Evolutionary conservation across 2,113 vertebrate genomes (phyloP).

Genomic region (Balaeniceps rex): DNA sequence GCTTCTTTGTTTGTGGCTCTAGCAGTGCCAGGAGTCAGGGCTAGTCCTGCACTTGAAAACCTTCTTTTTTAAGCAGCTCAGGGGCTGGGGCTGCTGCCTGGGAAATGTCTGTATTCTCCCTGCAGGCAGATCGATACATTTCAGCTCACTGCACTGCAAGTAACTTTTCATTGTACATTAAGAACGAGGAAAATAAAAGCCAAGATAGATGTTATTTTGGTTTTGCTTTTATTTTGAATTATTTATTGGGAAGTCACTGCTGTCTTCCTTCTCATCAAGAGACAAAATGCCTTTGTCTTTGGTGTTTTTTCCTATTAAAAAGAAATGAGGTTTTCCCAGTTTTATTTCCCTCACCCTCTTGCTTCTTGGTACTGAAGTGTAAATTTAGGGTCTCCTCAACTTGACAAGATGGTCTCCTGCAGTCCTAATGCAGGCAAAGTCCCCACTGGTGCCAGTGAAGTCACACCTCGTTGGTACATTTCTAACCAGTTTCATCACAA

Average conservation of each 20-base stretch:
- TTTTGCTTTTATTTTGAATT: conserved; percentile 58
- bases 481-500: background rate
- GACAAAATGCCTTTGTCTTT: conserved; percentile 27
- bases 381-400: background rate
- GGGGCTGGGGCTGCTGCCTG: background rate
- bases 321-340: background rate
- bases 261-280: background rate
- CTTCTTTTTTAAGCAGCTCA: background rate
- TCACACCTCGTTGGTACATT: background rate
- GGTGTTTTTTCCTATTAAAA: background rate
- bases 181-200: conserved; percentile 48
- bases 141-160: conserved; percentile 39
- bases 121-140: conserved; percentile 29
- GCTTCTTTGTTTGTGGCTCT: background rate
- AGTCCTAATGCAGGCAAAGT: background rate
- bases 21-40: background rate
- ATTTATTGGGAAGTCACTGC: conserved; percentile 43
- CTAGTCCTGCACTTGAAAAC: background rate
- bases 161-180: conserved; percentile 37
- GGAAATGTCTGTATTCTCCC: conserved; percentile 14
- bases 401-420: background rate
- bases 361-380: background rate
- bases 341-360: background rate
- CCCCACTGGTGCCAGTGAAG: background rate
- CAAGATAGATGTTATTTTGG: conserved; percentile 43